Percentiles rank a stretch among this genome's conserved stretches.
These are phyloP conservation scores for Drosophila macrothrix DNA, from an alignment of 2,888 invertebrate species.

Conservation along the genomic window DNA sequence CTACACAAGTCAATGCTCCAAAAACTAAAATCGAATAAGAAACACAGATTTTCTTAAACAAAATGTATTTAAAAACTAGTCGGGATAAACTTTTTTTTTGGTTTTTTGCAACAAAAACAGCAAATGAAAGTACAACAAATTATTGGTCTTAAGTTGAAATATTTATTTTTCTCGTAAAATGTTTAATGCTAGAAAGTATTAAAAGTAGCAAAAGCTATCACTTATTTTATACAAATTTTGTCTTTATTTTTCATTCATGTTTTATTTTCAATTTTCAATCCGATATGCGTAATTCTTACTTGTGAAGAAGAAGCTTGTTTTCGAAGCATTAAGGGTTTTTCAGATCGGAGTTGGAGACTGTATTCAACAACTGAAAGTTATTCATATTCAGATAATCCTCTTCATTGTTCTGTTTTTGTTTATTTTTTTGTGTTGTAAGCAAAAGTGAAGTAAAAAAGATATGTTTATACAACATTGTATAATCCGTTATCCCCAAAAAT, in stretches of 20 bases:
- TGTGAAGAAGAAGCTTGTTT: background rate
- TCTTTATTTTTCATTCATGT: background rate
- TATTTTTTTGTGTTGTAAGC: background rate
- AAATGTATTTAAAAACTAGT: no score
- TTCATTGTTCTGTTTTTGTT: background rate
- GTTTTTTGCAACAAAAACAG: no score
- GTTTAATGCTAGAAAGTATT: no score
- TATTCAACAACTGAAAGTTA: background rate
- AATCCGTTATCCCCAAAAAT: background rate
- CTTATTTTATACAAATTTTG: no score
- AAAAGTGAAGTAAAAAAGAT: background rate
- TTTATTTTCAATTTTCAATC: background rate
- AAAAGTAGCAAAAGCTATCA: background rate
- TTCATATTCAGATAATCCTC: background rate
- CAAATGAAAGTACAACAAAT: no score
- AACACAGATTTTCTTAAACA: no score
- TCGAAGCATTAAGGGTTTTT: background rate
- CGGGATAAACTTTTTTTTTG: no score
- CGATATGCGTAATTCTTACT: background rate
- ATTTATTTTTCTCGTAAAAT: no score
- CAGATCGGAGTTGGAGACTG: background rate
- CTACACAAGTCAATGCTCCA: no score
- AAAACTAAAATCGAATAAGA: no score
- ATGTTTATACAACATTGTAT: conserved; percentile 2
- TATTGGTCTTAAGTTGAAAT: background rate